Evolutionary conservation across 37 sponge, comb jelly and placozoan species (phyloP).

Genomic region (Haliclona indistincta): DNA sequence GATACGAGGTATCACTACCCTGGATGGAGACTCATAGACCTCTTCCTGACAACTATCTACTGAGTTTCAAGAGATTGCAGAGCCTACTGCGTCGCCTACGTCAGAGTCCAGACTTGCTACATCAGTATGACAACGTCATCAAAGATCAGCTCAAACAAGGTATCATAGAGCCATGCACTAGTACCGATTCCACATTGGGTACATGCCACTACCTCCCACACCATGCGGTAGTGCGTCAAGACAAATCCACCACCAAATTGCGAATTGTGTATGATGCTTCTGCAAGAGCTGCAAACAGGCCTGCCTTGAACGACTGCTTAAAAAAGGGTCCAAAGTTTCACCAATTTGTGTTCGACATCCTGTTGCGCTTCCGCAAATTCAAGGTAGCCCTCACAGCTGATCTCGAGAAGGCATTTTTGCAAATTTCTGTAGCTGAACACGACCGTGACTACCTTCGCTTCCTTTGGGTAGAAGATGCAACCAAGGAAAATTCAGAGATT

Average conservation of each 20-base stretch:
- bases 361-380: neutral
- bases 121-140: constrained; percentile 21
- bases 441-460: constrained; percentile 8
- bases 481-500: neutral
- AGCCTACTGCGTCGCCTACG: constrained; percentile 5
- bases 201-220: constrained; percentile 19
- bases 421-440: neutral
- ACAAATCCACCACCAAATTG: constrained; percentile 5
- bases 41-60: constrained; percentile 16
- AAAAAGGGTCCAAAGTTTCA: constrained; percentile 1
- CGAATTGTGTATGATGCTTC: constrained; percentile 28
- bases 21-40: constrained; percentile 12
- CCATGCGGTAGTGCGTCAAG: constrained; percentile 22
- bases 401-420: constrained; percentile 7
- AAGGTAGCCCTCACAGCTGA: neutral
- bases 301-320: constrained; percentile 17
- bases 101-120: constrained; percentile 16
- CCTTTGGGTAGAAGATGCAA: constrained; percentile 7
- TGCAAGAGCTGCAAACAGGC: neutral
- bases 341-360: constrained; percentile 11
- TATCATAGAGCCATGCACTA: constrained; percentile 18
- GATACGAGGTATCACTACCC: constrained; percentile 33
- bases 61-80: constrained; percentile 1
- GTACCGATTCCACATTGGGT: neutral
- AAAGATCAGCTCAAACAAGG: constrained; percentile 21